Percentiles rank a stretch among this genome's conserved stretches.
Evolutionary conservation across 2,113 vertebrate species (phyloP).

Genomic region (Paralichthys olivaceus): DNA sequence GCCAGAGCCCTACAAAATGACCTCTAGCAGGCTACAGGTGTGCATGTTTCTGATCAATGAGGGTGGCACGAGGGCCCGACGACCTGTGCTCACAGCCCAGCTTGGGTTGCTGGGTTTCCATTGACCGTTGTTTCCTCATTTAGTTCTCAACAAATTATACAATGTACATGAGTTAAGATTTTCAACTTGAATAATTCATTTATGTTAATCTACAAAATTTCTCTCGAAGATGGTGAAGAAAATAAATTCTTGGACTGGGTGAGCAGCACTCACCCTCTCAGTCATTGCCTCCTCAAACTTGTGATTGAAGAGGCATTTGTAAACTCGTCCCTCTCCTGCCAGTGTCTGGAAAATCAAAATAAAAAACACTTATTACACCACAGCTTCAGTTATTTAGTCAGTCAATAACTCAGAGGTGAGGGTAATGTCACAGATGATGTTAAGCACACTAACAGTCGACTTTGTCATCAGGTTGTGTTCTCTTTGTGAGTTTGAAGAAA

Average conservation of each 20-base stretch:
- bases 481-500: too few species aligned
- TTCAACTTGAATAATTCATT: too few species aligned
- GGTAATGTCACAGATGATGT: background rate
- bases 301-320: conserved; percentile 98
- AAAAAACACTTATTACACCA: conserved; percentile 3
- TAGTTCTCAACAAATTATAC: too few species aligned
- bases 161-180: too few species aligned
- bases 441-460: background rate
- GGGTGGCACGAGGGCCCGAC: too few species aligned
- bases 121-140: too few species aligned
- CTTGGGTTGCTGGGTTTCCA: too few species aligned
- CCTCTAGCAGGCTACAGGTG: too few species aligned
- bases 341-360: conserved; percentile 82
- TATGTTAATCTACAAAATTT: background rate
- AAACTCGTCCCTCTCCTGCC: conserved; percentile 94
- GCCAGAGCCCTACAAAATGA: too few species aligned
- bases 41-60: too few species aligned
- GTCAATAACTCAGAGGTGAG: background rate
- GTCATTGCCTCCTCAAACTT: conserved; percentile 98
- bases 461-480: too few species aligned
- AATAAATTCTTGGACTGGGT: background rate
- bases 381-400: background rate
- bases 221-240: background rate
- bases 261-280: conserved; percentile 83
- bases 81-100: too few species aligned